Base-by-base conservation (phyloP, 2,888 invertebrate genomes). In the Macropis europaea region DNA sequence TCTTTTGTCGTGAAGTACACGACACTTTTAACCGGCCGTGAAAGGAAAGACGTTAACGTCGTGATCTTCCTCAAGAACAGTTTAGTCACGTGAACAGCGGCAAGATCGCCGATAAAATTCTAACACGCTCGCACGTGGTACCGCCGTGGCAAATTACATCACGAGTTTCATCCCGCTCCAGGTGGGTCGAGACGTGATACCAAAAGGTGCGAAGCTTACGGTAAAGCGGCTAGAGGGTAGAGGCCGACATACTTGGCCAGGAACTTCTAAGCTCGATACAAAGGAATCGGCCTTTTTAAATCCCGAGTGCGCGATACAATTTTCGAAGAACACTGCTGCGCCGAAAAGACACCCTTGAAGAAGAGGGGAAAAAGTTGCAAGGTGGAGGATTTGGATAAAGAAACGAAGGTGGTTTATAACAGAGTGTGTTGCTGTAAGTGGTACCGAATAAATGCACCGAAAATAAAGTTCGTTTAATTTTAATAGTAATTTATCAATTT, bases 301-400 rank as follows among this genome's bases (percentile, higher is more conserved):
- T 59, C 59, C 52, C 43, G 43, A 26, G 24, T 47, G 57, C 26
- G 13, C 42, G 50, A 57, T 43, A 57, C 47, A 57, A 50, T 36
- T 38, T 13, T 28, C n/a, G 19, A n/a, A 40, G 38, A 36, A 28
- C 26, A 40, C 38, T 11, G 26, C 26, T 11, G 28, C 45, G 9
- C 13, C 28, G 45, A 28, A 28, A 5, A 15, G 28, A 17, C 11
- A 9, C 15, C 28, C 15, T 47, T 26, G 28, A 28, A 47, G 28
- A 28, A 5, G 24, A 26, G 15, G 13, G 24, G 45, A 45, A 26
- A 45, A 47, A 47, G 28, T 15, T n/a, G n/a, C 28, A 47, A 11
- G 15, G 15, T 2, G 11, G 28, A 15, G 28, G 45, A 47, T 47
- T 47, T 28, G 45, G 45, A 47, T 47, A 28, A 47, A 47, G 26